A percentile compares a stretch with the other conserved stretches of the same genome.
Evolutionary conservation across 2,888 invertebrate genomes (phyloP).

Genomic region (Bellardia bayeri): DNA sequence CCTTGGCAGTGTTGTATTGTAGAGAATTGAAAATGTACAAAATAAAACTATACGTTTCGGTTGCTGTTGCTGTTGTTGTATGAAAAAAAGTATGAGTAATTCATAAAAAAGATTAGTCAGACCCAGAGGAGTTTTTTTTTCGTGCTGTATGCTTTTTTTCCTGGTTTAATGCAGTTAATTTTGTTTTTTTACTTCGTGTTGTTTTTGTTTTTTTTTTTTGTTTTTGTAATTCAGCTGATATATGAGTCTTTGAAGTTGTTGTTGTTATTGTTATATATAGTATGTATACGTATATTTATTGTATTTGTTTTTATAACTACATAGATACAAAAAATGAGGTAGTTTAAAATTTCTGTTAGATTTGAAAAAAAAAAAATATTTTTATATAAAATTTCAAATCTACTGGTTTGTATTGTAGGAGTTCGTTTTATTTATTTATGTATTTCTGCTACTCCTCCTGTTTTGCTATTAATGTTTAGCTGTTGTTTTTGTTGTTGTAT

Average conservation of each 20-base stretch:
- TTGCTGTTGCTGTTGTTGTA: constrained; percentile 56
- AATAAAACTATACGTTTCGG: constrained; percentile 54
- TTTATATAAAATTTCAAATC: constrained; percentile 52
- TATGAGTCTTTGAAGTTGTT: constrained; percentile 52
- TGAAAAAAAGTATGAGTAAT: constrained; percentile 70
- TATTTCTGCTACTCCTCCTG: constrained; percentile 48
- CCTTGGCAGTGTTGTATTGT: constrained; percentile 72
- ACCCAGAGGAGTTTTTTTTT: constrained; percentile 72
- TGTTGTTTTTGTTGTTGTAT: constrained; percentile 36
- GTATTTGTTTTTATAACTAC: constrained; percentile 30
- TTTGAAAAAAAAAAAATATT: constrained; percentile 42
- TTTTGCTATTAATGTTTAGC: constrained; percentile 16
- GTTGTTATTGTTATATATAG: constrained; percentile 15
- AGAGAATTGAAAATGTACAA: constrained; percentile 56
- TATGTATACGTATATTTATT: background rate
- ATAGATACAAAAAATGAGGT: constrained; percentile 53
- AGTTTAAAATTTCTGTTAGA: constrained; percentile 64
- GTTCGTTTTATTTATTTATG: background rate
- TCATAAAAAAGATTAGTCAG: constrained; percentile 71
- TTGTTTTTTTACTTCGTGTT: background rate
- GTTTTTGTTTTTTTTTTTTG: background rate
- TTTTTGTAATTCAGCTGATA: constrained; percentile 59
- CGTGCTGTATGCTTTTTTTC: constrained; percentile 53
- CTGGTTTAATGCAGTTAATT: constrained; percentile 64
- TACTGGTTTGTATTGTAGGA: constrained; percentile 43